Evolutionary conservation across 2,888 invertebrate genomes (phyloP), one percentile per base, ranked within the genome.

Genomic region (Elmis aenea): DNA sequence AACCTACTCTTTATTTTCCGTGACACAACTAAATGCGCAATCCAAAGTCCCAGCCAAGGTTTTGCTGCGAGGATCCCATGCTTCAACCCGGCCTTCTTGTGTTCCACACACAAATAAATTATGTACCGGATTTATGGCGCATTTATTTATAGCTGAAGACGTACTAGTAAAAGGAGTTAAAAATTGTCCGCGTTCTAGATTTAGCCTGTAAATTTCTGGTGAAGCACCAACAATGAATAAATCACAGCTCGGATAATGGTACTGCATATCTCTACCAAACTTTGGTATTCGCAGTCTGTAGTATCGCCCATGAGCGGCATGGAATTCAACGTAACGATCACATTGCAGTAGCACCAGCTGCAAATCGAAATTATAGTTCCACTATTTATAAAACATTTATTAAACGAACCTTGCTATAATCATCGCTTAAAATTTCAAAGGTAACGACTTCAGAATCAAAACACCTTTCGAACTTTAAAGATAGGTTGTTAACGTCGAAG

Each of bases 391-490:
- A 35, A 31, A 33, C 11, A 28, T 18, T 20, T 37, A 15, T 13
- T 20, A 11, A 20, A 24, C 2, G 13, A 34, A 89, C 90, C 78
- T 99, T 99, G 50, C 90, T 84, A 61, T 94, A 99, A 68, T 97
- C 97, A 56, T 97, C 94, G 54, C 93, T 91, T 16, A 99, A 72
- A 51, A 89, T 76, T 68, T 90, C 83, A 71, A 96, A 91, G 44
- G 88, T 85, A n/a, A 95, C 81, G 26, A 94, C 90, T 73, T 99
- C 96, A 0, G 94, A 84, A 70, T 99, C 99, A 57, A 97, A 83
- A 61, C 99, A 96, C 46, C 97, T 76, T 68, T 99, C 97, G 73
- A 99, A 99, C 70, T 99, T 99, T 56, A 96, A 73, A 0, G 96
- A 93, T 48, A 99, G 71, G 69, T 99, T 93, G 57, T 86, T 83